phyloP scores from a whole-genome alignment of 2,113 vertebrate genomes.

The Nicator chloris region DNA sequence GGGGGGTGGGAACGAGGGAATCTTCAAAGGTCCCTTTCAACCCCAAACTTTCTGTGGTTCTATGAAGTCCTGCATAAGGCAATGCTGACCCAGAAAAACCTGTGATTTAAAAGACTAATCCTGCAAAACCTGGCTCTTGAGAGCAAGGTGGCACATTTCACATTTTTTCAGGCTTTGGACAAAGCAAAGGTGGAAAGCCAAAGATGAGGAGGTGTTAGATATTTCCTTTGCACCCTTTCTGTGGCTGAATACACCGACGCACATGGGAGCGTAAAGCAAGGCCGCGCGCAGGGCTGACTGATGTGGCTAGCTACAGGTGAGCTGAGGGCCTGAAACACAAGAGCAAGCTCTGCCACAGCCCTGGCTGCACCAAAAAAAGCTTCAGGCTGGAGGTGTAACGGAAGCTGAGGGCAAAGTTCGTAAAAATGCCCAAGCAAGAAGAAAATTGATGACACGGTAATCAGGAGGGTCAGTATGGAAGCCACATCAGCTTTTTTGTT shows the following conservation, averaged over 20 bases:
- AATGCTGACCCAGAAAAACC: background rate
- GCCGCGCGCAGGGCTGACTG: background rate
- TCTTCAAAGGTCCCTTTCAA: background rate
- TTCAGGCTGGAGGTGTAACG: background rate
- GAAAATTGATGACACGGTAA: background rate
- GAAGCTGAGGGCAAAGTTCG: background rate
- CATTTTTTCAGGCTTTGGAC: background rate
- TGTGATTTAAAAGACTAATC: background rate
- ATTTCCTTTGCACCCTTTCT: background rate
- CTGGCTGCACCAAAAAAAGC: background rate
- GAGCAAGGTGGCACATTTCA: background rate
- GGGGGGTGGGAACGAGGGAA: background rate
- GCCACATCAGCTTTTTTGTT: background rate
- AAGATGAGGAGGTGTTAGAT: background rate
- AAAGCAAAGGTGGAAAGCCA: background rate
- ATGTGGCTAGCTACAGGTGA: constrained; percentile 22
- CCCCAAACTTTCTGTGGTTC: background rate
- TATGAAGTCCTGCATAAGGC: background rate
- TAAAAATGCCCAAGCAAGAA: background rate
- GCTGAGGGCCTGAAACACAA: background rate
- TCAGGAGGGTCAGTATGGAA: background rate
- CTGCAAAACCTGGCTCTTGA: background rate
- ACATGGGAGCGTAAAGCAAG: background rate
- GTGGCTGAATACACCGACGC: background rate
- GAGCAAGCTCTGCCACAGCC: background rate